Conservation (phyloP, 2,113 vertebrate species). For the Opisthocomus hoazin region DNA sequence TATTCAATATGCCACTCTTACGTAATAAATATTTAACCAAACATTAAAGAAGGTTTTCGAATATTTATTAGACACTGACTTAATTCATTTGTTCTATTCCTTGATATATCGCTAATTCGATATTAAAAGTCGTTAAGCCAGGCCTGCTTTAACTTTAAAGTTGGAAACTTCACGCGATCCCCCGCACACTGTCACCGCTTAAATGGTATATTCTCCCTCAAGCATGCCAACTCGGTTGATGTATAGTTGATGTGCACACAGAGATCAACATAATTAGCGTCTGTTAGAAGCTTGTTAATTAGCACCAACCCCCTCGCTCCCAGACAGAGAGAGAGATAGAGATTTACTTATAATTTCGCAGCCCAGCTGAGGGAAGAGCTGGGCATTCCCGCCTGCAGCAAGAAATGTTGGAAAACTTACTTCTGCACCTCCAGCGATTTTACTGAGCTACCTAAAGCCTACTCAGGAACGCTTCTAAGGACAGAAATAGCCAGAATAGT, state of each 20-base stretch:
- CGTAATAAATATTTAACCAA: conserved; percentile 79
- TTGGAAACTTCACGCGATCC: conserved; percentile 18
- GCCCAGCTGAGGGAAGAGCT: neutral
- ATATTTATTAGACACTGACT: conserved; percentile 69
- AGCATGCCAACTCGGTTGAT: neutral
- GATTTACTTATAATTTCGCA: neutral
- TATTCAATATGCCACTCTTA: conserved; percentile 74
- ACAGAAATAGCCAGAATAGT: neutral
- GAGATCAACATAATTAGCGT: conserved; percentile 44
- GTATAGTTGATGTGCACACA: conserved; percentile 29
- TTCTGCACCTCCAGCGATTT: neutral
- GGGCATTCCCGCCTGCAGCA: neutral
- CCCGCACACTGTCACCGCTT: neutral
- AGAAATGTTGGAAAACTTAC: conserved; percentile 49
- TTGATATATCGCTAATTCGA: conserved; percentile 56
- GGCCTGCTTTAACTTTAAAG: conserved; percentile 14
- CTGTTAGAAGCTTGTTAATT: conserved; percentile 53
- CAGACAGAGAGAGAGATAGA: neutral
- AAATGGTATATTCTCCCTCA: neutral
- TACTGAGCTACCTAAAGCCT: neutral
- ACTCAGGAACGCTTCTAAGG: neutral
- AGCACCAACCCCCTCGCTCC: neutral
- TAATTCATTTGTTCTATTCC: conserved; percentile 58
- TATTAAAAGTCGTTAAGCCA: conserved; percentile 18
- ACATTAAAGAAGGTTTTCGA: conserved; percentile 67